Conservation (phyloP, 1,140 invertebrate species). For the Triops longicaudatus region DNA sequence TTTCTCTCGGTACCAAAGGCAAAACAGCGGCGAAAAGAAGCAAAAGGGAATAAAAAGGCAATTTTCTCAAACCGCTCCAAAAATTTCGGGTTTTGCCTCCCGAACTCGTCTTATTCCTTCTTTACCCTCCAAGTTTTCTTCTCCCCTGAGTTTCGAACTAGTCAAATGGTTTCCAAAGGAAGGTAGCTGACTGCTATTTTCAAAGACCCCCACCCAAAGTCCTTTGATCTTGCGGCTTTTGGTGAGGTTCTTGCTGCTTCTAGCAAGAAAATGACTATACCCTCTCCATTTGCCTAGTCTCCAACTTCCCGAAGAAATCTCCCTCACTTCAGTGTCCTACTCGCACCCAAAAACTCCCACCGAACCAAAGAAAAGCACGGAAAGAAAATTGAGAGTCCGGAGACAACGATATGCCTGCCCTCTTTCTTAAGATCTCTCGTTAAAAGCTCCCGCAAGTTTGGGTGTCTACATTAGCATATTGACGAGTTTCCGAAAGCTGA, state of each 20-base stretch:
- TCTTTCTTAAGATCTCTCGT: background rate
- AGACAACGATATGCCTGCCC: background rate
- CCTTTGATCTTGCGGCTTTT: conserved; percentile 11
- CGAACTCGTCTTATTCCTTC: too few species aligned
- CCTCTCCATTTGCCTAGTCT: background rate
- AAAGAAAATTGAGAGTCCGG: background rate
- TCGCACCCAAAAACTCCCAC: background rate
- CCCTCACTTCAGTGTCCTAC: too few species aligned
- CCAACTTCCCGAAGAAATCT: background rate
- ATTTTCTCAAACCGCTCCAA: background rate
- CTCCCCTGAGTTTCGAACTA: background rate
- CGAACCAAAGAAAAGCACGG: background rate
- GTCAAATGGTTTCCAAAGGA: background rate
- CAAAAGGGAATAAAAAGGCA: background rate
- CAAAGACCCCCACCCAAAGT: background rate
- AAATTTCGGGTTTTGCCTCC: background rate
- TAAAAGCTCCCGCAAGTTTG: background rate
- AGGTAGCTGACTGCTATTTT: background rate
- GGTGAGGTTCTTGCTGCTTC: background rate
- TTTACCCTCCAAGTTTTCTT: background rate
- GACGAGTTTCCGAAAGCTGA: background rate
- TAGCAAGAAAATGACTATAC: background rate
- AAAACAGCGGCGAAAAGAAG: background rate
- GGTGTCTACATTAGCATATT: conserved; percentile 1
- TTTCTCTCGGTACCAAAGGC: background rate